Conservation (phyloP, 1,140 invertebrate genomes). For the Drosophila varians region DNA sequence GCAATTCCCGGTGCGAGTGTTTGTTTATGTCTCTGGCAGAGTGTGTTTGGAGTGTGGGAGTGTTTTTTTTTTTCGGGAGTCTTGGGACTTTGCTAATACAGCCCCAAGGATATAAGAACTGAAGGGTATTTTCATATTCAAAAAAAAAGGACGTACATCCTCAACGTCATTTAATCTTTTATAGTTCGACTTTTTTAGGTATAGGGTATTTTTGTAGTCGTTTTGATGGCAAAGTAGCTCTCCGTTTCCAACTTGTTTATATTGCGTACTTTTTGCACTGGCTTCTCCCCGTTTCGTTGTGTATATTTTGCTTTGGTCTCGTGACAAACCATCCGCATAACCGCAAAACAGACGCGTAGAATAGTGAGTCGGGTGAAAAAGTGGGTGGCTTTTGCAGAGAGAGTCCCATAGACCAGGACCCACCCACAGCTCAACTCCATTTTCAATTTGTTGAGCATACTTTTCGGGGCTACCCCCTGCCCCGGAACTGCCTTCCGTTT, state of each 20-base stretch:
- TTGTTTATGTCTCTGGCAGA: slow-evolving; percentile 18
- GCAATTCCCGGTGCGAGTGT: slow-evolving; percentile 24
- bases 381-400: not conserved
- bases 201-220: not conserved
- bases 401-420: too few species aligned
- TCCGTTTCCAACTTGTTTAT: slow-evolving; percentile 4
- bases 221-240: not conserved
- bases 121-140: too few species aligned
- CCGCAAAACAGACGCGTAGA: slow-evolving; percentile 59
- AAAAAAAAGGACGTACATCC: too few species aligned
- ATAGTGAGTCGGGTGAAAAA: not conserved
- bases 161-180: too few species aligned
- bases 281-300: slow-evolving; percentile 2
- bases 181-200: too few species aligned
- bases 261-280: not conserved
- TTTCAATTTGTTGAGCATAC: slow-evolving; percentile 28
- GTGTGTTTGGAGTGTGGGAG: not conserved
- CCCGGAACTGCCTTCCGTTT: too few species aligned
- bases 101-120: not conserved
- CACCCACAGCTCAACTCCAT: slow-evolving; percentile 7
- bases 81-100: not conserved
- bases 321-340: slow-evolving; percentile 72
- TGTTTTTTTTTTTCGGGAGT: not conserved
- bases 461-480: slow-evolving; percentile 20
- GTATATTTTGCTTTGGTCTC: slow-evolving; percentile 54